These are phyloP conservation scores for Tanypteryx hageni DNA, from an alignment of 2,888 invertebrate genomes.

Conservation along the genomic window DNA sequence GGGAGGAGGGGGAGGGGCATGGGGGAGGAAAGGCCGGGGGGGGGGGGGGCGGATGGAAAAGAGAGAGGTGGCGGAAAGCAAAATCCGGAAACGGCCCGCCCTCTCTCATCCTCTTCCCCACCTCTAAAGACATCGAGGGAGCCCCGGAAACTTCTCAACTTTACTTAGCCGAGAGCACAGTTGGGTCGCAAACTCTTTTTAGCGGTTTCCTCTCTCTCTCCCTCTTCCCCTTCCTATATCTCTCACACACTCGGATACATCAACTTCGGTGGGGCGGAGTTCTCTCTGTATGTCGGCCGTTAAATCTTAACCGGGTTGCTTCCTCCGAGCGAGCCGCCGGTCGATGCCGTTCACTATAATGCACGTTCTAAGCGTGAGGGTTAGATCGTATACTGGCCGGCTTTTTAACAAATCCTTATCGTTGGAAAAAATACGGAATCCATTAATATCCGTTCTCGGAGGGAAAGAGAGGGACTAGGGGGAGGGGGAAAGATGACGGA, in stretches of 20 bases:
- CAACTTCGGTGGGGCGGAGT: neutral
- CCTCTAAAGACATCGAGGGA: conserved; percentile 7
- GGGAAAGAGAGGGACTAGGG: too few relatives aligned
- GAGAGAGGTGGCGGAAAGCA: neutral
- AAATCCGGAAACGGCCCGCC: neutral
- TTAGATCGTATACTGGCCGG: too few relatives aligned
- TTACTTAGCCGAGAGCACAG: neutral
- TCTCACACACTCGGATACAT: too few relatives aligned
- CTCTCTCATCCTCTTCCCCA: neutral
- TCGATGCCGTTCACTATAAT: neutral
- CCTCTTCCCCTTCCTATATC: neutral
- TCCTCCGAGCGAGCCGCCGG: neutral
- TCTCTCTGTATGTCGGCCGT: neutral
- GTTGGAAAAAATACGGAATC: neutral
- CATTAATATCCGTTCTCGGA: too few relatives aligned
- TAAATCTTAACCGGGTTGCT: neutral
- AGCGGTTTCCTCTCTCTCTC: neutral
- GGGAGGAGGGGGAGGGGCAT: neutral
- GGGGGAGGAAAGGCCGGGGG: neutral
- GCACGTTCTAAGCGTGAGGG: neutral
- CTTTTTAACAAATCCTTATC: too few relatives aligned
- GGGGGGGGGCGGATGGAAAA: neutral
- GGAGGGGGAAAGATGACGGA: too few relatives aligned
- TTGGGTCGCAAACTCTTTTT: neutral
- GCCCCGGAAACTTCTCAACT: neutral